Conservation (phyloP, 2,113 vertebrate genomes). For the Taurulus bubalis region DNA sequence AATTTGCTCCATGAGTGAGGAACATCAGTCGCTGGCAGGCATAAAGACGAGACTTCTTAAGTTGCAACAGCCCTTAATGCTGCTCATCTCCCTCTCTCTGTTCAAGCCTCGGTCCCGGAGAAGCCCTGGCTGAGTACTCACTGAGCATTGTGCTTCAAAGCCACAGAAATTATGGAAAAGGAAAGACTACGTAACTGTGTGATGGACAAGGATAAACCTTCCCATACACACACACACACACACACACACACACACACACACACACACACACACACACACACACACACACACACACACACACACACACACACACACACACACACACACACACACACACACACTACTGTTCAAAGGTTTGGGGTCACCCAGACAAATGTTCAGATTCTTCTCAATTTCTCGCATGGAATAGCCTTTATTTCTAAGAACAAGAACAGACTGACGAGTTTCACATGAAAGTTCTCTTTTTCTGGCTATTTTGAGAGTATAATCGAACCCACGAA, state of each 20-base stretch:
- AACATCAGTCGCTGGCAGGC: constrained; percentile 75
- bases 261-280: not conserved
- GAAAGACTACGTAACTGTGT: constrained; percentile 31
- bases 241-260: not conserved
- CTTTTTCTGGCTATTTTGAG: too few relatives aligned
- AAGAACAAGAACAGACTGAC: too few relatives aligned
- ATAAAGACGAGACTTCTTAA: constrained; percentile 70
- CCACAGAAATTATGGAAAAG: constrained; percentile 34
- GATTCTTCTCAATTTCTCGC: too few relatives aligned
- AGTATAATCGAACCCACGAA: too few relatives aligned
- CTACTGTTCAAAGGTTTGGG: too few relatives aligned
- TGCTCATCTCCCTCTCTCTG: constrained; percentile 1
- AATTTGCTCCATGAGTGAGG: constrained; percentile 76
- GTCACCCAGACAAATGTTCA: too few relatives aligned
- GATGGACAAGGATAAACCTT: constrained; percentile 26
- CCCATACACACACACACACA: not conserved
- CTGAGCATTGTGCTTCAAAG: constrained; percentile 60
- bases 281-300: too few relatives aligned
- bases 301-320: not conserved
- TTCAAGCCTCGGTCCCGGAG: constrained; percentile 23
- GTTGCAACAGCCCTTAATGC: constrained; percentile 47
- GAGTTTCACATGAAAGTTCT: too few relatives aligned
- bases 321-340: too few relatives aligned
- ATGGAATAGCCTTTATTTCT: too few relatives aligned
- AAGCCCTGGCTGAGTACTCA: constrained; percentile 47